Base-by-base conservation (phyloP, 2,888 invertebrate species). In the Mythimna vitellina region DNA sequence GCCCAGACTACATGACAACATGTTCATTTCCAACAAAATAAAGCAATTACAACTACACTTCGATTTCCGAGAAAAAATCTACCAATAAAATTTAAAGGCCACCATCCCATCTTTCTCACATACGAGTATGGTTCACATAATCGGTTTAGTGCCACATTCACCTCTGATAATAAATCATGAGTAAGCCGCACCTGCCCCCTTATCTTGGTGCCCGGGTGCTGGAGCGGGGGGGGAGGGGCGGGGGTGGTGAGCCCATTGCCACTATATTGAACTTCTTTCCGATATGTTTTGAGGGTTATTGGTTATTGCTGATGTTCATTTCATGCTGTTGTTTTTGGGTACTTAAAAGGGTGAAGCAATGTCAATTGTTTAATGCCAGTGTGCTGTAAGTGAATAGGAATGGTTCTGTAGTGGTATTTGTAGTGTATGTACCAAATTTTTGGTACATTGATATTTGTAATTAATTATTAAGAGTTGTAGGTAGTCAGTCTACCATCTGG, bases 171-270 rank as follows among this genome's bases (percentile, higher is more conserved):
- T 92, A 92, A 89, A 93, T 92, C 92, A 92, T 91, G 85, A 82
- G 87, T 91, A 91, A 93, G 92, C 91, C 89, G 87, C 88, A 92
- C 92, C 92, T 92, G 92, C 90, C 91, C 89, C 84, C 85, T 83
- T 89, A 90, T 91, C 88, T 79, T 60, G 46, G 74, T 51, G 32
- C 53, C 70, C 80, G 73, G 84, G 76, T 58, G 70, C 70, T 51
- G 73, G 25, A 10, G 25, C 32, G 56, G 25, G 38, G 29, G 73
- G 25, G 20, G 25, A 32, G 56, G 25, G 38, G 29, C 3, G 17
- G 49, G 46, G 29, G 57, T 22, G 42, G 17, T 25, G 9, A 8
- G 46, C 25, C 58, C 46, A 76, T 65, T 80, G 82, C 73, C 65
- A 66, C 68, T 76, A 76, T 78, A 82, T 83, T 79, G 72, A 68